Conservation (phyloP, 2,888 invertebrate species). For the Athalia cordata region DNA sequence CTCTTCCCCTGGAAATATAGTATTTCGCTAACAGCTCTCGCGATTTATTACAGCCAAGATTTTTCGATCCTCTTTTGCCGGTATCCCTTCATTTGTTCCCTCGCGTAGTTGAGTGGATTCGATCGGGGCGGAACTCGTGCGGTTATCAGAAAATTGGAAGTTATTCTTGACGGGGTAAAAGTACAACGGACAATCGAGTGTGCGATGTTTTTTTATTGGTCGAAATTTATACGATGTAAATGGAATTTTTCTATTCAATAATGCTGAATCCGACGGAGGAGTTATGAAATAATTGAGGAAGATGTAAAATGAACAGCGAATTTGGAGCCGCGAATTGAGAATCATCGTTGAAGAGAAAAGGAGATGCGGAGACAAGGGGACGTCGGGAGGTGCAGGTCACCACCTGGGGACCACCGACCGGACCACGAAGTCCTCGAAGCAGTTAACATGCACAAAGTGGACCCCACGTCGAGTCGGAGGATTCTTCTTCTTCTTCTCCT, state of each 20-base stretch:
- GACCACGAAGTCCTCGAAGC: conserved; percentile 35
- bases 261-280: neutral
- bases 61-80: no score
- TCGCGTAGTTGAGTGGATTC: no score
- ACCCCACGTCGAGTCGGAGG: conserved; percentile 42
- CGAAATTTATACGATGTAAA: no score
- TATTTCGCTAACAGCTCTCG: no score
- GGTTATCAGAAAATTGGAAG: no score
- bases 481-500: conserved; percentile 15
- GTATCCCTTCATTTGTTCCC: no score
- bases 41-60: no score
- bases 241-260: neutral
- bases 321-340: conserved; percentile 38
- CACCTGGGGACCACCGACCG: conserved; percentile 44
- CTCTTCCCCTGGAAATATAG: no score
- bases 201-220: no score
- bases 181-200: no score
- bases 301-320: neutral
- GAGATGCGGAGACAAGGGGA: conserved; percentile 23
- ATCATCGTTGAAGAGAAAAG: conserved; percentile 5
- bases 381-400: conserved; percentile 22
- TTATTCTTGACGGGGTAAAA: no score
- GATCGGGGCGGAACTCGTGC: no score
- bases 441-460: conserved; percentile 45
- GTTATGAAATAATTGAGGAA: neutral